Conservation (phyloP, 2,888 invertebrate genomes). For the Megalurothrips usitatus region DNA sequence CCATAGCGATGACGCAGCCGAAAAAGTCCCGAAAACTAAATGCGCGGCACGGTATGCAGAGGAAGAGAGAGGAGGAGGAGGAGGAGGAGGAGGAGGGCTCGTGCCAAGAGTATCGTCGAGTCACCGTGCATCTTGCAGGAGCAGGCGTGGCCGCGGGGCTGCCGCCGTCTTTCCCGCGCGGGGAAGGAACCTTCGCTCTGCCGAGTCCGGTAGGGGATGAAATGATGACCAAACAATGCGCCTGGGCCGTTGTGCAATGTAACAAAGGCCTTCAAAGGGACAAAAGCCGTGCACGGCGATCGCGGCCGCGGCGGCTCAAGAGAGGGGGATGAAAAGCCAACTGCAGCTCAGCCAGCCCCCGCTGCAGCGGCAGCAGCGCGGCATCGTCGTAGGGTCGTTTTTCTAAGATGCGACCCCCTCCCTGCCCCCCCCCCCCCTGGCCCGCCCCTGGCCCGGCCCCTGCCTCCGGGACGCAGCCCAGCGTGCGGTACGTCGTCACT, state of each 20-base stretch:
- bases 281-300: neutral
- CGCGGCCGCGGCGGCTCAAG: neutral
- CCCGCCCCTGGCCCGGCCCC: neutral
- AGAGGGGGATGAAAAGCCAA: slow-evolving; percentile 11
- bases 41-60: no score
- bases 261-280: neutral
- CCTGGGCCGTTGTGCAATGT: neutral
- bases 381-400: neutral
- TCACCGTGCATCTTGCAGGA: neutral
- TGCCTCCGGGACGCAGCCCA: neutral
- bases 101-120: neutral
- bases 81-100: neutral
- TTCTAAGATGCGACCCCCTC: neutral
- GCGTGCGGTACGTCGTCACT: neutral
- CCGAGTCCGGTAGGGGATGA: neutral
- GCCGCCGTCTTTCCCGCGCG: neutral
- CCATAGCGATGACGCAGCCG: neutral
- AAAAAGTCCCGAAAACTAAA: no score
- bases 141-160: neutral
- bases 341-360: no score
- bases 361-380: no score
- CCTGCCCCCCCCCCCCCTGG: neutral
- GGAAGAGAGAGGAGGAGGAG: neutral
- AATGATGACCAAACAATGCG: slow-evolving; percentile 23
- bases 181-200: neutral